A percentile compares a stretch with the other conserved stretches of the same genome.
Conservation (phyloP, 2,113 vertebrate species). For the Eulacestoma nigropectus region DNA sequence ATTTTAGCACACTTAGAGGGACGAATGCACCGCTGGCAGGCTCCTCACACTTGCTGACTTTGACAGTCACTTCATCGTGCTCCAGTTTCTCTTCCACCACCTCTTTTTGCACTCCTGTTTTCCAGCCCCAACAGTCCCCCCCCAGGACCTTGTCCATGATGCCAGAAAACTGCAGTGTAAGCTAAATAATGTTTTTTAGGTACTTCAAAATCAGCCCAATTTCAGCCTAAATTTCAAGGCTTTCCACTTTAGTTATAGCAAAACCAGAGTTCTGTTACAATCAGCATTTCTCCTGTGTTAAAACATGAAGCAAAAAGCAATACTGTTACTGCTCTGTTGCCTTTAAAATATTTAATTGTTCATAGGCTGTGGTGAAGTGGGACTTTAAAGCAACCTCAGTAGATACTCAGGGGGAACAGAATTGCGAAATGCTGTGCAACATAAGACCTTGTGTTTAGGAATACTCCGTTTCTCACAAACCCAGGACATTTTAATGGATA, state of each 20-base stretch:
- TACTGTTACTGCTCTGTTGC: background rate
- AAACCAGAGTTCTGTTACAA: background rate
- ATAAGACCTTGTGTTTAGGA: background rate
- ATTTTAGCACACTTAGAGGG: background rate
- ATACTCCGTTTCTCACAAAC: background rate
- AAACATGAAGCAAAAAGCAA: background rate
- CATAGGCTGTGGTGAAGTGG: background rate
- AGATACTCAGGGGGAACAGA: background rate
- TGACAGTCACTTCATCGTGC: background rate
- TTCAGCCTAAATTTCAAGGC: background rate
- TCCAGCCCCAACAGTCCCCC: background rate
- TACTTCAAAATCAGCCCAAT: background rate
- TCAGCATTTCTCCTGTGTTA: background rate
- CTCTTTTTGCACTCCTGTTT: background rate
- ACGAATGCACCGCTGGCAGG: background rate
- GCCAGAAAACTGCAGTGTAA: background rate
- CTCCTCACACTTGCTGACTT: background rate
- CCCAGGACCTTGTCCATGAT: background rate
- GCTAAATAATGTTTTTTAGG: background rate
- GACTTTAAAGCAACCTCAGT: background rate
- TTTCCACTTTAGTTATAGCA: background rate
- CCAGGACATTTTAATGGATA: background rate
- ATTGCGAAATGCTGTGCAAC: background rate
- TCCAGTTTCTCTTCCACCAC: background rate
- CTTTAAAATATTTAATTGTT: background rate